phyloP scores from a whole-genome alignment of 1,140 invertebrate species.

The Orius laevigatus region DNA sequence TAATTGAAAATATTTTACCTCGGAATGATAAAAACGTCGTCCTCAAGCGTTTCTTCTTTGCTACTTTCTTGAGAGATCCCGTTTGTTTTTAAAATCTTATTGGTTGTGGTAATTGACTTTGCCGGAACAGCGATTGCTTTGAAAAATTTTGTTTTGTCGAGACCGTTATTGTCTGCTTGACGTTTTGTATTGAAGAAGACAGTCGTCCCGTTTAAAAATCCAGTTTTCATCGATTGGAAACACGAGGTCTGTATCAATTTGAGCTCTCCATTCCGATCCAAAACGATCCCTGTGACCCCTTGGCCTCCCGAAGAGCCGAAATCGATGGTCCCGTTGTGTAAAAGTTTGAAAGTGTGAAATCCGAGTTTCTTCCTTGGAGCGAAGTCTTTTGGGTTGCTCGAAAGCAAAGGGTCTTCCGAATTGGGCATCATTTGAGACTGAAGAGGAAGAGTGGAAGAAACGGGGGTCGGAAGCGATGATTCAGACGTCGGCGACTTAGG shows the following conservation, averaged over 20 bases:
- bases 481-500: constrained; percentile 39
- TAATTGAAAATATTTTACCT: constrained; percentile 28
- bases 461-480: constrained; percentile 35
- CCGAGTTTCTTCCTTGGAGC: constrained; percentile 42
- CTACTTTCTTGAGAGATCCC: constrained; percentile 27
- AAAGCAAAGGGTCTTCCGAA: constrained; percentile 64
- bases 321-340: constrained; percentile 41
- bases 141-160: constrained; percentile 9
- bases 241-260: constrained; percentile 38
- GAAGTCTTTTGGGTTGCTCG: constrained; percentile 65
- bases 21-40: constrained; percentile 62
- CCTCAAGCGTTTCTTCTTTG: constrained; percentile 36
- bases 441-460: constrained; percentile 36
- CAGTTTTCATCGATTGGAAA: constrained; percentile 21
- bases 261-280: constrained; percentile 45
- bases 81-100: constrained; percentile 8
- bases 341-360: constrained; percentile 41
- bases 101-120: neutral
- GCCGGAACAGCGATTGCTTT: constrained; percentile 1
- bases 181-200: constrained; percentile 18
- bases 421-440: constrained; percentile 68
- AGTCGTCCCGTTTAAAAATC: constrained; percentile 16
- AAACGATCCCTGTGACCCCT: constrained; percentile 39
- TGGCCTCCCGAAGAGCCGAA: constrained; percentile 33
- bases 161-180: constrained; percentile 9